Evolutionary conservation across 1,140 invertebrate genomes (phyloP).

Genomic region (Drosophila burlai): DNA sequence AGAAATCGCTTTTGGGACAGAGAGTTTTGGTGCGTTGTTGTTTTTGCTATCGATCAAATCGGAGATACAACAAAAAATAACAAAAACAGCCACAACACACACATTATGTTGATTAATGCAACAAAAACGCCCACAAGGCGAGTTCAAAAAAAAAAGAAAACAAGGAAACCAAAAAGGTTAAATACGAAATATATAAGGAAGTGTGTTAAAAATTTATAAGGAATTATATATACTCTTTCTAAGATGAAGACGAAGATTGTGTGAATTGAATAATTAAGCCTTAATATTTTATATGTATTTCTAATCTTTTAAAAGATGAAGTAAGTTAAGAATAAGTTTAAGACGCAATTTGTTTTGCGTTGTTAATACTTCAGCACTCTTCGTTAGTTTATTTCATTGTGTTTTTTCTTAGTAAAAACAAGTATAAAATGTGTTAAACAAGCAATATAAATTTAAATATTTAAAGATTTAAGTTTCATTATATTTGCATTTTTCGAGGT

Average conservation of each 20-base stretch:
- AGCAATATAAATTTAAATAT: neutral
- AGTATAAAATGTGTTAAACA: neutral
- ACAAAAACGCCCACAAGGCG: constrained; percentile 60
- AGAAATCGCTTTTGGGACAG: constrained; percentile 44
- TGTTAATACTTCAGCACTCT: too few species aligned
- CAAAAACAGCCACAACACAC: constrained; percentile 37
- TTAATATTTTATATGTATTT: too few species aligned
- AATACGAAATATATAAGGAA: constrained; percentile 8
- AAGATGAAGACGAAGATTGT: neutral
- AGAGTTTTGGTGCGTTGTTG: constrained; percentile 44
- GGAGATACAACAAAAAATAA: constrained; percentile 31
- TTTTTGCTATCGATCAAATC: constrained; percentile 45
- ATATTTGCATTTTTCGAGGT: neutral
- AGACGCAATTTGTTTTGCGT: too few species aligned
- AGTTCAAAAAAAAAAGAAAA: constrained; percentile 10
- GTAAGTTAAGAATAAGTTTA: too few species aligned
- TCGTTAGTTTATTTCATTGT: too few species aligned
- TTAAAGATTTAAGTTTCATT: too few species aligned
- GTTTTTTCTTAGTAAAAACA: too few species aligned
- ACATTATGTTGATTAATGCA: constrained; percentile 73
- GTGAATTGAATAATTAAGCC: too few species aligned
- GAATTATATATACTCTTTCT: neutral
- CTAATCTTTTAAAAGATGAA: too few species aligned
- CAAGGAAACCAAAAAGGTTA: constrained; percentile 16
- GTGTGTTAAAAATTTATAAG: neutral